Evolutionary conservation across 1,140 invertebrate species (phyloP).

Genomic region (Eumaeus atala): DNA sequence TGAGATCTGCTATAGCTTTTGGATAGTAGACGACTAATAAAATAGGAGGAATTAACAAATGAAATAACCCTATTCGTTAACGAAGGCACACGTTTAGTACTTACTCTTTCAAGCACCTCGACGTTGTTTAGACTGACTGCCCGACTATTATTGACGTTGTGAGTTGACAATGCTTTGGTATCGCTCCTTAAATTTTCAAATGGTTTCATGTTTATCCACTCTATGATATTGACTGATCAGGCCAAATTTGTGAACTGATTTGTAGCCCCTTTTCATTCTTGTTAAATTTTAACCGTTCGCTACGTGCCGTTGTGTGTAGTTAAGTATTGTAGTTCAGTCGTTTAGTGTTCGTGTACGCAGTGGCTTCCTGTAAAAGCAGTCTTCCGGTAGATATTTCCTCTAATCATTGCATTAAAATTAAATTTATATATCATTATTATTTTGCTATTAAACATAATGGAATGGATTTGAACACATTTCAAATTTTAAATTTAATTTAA

Average conservation of each 20-base stretch:
- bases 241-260: slow-evolving; percentile 70
- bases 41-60: slow-evolving; percentile 11
- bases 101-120: slow-evolving; percentile 4
- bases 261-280: slow-evolving; percentile 65
- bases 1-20: slow-evolving; percentile 46
- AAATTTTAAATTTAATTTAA: too few relatives aligned
- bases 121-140: slow-evolving; percentile 39
- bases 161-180: slow-evolving; percentile 11
- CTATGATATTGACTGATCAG: slow-evolving; percentile 60
- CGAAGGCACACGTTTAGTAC: slow-evolving; percentile 16
- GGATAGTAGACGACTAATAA: slow-evolving; percentile 27
- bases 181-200: slow-evolving; percentile 5
- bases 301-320: slow-evolving; percentile 53
- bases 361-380: slow-evolving; percentile 71
- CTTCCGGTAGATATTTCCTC: slow-evolving; percentile 72
- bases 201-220: background rate
- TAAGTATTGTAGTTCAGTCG: slow-evolving; percentile 59
- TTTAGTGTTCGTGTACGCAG: slow-evolving; percentile 62
- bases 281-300: slow-evolving; percentile 48
- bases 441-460: slow-evolving; percentile 14
- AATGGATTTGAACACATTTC: background rate
- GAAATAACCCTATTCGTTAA: slow-evolving; percentile 11
- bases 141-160: slow-evolving; percentile 19
- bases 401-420: slow-evolving; percentile 60
- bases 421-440: slow-evolving; percentile 29